phyloP scores from a whole-genome alignment of 1,140 invertebrate genomes.

The Nephila pilipes region DNA sequence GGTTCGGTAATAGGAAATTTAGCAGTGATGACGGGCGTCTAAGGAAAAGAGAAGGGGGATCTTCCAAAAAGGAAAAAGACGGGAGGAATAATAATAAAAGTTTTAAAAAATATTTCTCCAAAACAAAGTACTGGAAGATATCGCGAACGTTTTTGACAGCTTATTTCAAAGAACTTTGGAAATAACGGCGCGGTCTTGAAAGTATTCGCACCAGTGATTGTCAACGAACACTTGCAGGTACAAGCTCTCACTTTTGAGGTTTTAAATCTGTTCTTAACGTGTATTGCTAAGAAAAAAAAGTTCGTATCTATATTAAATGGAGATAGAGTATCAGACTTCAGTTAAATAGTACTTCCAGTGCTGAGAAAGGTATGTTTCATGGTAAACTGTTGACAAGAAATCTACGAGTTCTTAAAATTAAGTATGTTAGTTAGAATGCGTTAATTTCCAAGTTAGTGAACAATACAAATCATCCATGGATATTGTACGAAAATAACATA shows the following conservation, averaged over 20 bases:
- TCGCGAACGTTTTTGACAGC: slow-evolving; percentile 66
- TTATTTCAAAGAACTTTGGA: slow-evolving; percentile 59
- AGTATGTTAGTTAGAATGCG: too few relatives aligned
- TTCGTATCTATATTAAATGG: not conserved
- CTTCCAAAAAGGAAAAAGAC: slow-evolving; percentile 11
- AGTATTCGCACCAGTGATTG: slow-evolving; percentile 42
- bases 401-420: too few relatives aligned
- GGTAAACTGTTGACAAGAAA: too few relatives aligned
- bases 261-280: not conserved
- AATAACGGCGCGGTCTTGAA: slow-evolving; percentile 27
- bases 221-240: slow-evolving; percentile 52
- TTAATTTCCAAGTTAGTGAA: too few relatives aligned
- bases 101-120: slow-evolving; percentile 27
- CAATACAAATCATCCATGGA: too few relatives aligned
- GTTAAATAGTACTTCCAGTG: too few relatives aligned
- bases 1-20: slow-evolving; percentile 70
- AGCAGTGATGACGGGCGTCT: slow-evolving; percentile 36
- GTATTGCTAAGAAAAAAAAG: not conserved
- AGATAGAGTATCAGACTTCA: too few relatives aligned
- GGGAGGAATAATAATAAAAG: not conserved
- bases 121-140: slow-evolving; percentile 62
- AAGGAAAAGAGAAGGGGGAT: slow-evolving; percentile 19
- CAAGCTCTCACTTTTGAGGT: not conserved
- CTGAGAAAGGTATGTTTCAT: too few relatives aligned
- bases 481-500: too few relatives aligned